phyloP scores from a whole-genome alignment of 2,113 vertebrate species.

The Mionectes macconnelli region DNA sequence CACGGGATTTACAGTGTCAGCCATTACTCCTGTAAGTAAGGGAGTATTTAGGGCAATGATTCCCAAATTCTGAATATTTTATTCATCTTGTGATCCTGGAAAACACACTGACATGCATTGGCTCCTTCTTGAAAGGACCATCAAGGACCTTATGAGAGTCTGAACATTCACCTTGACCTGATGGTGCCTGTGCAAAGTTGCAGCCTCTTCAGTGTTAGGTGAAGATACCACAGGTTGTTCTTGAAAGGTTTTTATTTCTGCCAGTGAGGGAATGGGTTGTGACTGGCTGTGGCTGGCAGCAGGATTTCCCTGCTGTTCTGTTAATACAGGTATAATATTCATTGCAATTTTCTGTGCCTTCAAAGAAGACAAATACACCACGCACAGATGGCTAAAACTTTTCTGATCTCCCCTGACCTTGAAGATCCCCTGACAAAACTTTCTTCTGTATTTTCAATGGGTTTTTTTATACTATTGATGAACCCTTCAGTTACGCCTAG shows the following conservation, averaged over 20 bases:
- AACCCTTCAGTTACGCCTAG: background rate
- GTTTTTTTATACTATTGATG: conserved; percentile 38
- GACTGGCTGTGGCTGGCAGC: background rate
- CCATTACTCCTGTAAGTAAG: background rate
- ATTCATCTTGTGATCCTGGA: background rate
- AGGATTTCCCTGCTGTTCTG: background rate
- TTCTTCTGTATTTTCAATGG: conserved; percentile 27
- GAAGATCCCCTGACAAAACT: conserved; percentile 21
- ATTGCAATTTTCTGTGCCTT: background rate
- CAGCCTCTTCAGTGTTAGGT: background rate
- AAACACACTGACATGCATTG: background rate
- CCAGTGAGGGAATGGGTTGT: background rate
- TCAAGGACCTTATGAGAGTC: background rate
- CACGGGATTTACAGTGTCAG: background rate
- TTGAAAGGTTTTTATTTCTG: background rate
- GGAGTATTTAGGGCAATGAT: background rate
- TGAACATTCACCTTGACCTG: background rate
- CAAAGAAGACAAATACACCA: background rate
- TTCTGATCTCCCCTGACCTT: background rate
- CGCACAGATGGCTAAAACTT: background rate
- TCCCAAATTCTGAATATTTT: background rate
- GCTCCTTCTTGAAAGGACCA: background rate
- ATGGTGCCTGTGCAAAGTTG: background rate
- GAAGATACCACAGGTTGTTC: background rate
- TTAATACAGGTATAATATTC: background rate